Base-by-base conservation (phyloP, 2,797 vertebrate species). In the Alfaro cultratus region DNA sequence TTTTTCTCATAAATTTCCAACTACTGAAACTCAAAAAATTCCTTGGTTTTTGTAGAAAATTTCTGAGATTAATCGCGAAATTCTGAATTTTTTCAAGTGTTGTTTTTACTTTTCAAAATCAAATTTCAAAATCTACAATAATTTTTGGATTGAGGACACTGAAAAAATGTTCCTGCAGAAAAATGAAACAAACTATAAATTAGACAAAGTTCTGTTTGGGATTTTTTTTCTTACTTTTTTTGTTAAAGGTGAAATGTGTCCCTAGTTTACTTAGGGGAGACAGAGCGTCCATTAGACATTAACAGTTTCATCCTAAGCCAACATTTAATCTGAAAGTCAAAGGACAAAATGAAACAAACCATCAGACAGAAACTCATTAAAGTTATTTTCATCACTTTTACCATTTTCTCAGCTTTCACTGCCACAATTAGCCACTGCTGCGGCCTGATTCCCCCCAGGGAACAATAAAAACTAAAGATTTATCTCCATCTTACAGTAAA, bases 361-460 rank as follows among this genome's bases (percentile, higher is more conserved):
- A 11, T 80, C 75, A 80, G 29, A 36, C 51, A 36, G 26, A 79
- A 77, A 53, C 80, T 78, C 2, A 3, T 39, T 81, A 18, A 74
- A 64, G 46, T 39, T 23, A 3, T 4, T 77, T 67, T 79, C 53
- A 57, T 80, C 23, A 71, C 16, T 85, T 84, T 68, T 60, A 73
- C 60, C 36, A 2, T 82, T 67, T 77, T 45, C 62, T 36, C 13
- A 41, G 23, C 57, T 85, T 80, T 74, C 31, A 71, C 36, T 34
- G 31, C 68, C 41, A 76, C 16, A 73, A 77, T 73, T 77, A 79
- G 34, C 46, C 45, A 57, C 81, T 74, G 77, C 80, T 49, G 23
- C 57, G 9, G 76, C 78, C 70, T 12, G 31, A 77, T 85, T 73
- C 57, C 77, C 85, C 78, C 70, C 78, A 36, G 85, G 53, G 84